These are phyloP conservation scores for Callithrix jacchus DNA, from an alignment of 2,113 vertebrate species.

Conservation along the genomic window DNA sequence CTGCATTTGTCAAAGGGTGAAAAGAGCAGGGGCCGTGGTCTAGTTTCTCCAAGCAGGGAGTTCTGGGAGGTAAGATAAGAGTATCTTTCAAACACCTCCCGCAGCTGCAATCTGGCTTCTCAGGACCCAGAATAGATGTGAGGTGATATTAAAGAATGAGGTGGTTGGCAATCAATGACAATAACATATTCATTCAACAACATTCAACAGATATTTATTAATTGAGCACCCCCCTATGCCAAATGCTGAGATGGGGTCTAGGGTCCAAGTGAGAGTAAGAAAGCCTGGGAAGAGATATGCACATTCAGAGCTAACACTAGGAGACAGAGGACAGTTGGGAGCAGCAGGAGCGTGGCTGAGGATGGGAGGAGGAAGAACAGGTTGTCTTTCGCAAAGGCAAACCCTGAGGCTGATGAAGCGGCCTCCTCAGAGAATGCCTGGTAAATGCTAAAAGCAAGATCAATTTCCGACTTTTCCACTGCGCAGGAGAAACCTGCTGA, in stretches of 20 bases:
- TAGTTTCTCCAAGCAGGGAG: not conserved
- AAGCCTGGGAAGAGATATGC: not conserved
- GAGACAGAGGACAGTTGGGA: fast-evolving
- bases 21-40: not conserved
- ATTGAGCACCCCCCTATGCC: not conserved
- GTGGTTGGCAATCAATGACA: not conserved
- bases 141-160: not conserved
- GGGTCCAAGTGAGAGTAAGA: not conserved
- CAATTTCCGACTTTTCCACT: conserved; percentile 33
- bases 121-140: not conserved
- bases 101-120: not conserved
- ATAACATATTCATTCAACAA: not conserved
- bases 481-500: not conserved
- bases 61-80: not conserved
- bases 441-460: conserved; percentile 46
- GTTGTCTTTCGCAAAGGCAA: not conserved
- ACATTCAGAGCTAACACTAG: not conserved
- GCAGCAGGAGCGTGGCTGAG: not conserved
- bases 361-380: not conserved
- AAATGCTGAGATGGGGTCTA: not conserved
- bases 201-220: not conserved
- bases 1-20: not conserved
- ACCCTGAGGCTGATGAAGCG: not conserved
- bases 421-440: conserved; percentile 14
- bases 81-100: not conserved